Evolutionary conservation across 2,888 invertebrate species (phyloP).

Genomic region (Hyposoter dolosus): DNA sequence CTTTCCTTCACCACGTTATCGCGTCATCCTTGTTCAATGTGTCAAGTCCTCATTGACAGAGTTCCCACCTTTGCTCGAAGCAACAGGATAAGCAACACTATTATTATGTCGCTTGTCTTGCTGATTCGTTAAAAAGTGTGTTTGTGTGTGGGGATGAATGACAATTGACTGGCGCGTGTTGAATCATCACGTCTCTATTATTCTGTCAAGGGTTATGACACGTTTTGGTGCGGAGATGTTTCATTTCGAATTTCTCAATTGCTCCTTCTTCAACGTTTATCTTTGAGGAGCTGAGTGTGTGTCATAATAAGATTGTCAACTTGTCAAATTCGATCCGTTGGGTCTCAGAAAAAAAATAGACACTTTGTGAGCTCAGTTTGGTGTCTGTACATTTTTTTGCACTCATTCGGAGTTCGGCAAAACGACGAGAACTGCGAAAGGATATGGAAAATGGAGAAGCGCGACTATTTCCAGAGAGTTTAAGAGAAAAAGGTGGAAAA

Average conservation of each 20-base stretch:
- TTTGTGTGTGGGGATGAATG: neutral
- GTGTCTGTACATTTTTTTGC: neutral
- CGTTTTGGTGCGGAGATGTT: neutral
- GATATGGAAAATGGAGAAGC: conserved; percentile 50
- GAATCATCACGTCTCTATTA: neutral
- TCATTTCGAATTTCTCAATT: neutral
- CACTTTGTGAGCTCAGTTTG: neutral
- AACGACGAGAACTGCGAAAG: conserved; percentile 60
- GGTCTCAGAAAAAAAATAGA: neutral
- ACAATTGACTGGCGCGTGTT: neutral
- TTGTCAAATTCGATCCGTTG: neutral
- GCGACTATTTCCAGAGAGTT: conserved; percentile 26
- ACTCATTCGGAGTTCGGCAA: conserved; percentile 33
- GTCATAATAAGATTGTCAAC: neutral
- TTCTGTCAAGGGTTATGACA: neutral
- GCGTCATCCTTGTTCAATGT: conserved; percentile 43
- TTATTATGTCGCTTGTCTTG: neutral
- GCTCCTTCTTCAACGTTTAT: no score
- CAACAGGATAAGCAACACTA: conserved; percentile 12
- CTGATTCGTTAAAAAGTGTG: neutral
- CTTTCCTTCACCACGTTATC: conserved; percentile 59
- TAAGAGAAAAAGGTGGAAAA: conserved; percentile 71
- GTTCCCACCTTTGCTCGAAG: conserved; percentile 16
- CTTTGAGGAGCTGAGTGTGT: neutral
- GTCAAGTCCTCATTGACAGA: conserved; percentile 52